Conservation (phyloP, 92 coral and sea anemone species). For the Epizoanthus scotinus region DNA sequence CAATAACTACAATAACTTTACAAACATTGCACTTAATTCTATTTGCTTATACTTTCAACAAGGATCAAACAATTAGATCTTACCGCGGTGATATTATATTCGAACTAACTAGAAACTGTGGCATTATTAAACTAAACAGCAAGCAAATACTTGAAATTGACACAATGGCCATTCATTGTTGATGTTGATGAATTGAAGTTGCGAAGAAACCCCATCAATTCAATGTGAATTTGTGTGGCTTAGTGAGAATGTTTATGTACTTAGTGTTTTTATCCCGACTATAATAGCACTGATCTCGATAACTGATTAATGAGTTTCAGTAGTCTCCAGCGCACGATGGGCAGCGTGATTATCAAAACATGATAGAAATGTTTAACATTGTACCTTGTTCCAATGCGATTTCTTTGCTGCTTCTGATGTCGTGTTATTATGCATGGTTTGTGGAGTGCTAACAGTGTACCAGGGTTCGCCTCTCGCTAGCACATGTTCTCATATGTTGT, state of each 20-base stretch:
- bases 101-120: slow-evolving; percentile 30
- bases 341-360: slow-evolving; percentile 45
- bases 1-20: slow-evolving; percentile 41
- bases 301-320: slow-evolving; percentile 37
- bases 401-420: slow-evolving; percentile 19
- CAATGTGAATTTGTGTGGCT: slow-evolving; percentile 12
- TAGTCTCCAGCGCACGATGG: slow-evolving; percentile 27
- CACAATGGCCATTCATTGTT: slow-evolving; percentile 17
- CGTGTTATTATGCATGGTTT: slow-evolving; percentile 23
- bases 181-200: slow-evolving; percentile 9
- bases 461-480: slow-evolving; percentile 16
- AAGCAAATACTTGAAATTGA: slow-evolving; percentile 21
- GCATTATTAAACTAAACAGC: slow-evolving; percentile 17
- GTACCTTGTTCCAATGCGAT: slow-evolving; percentile 37
- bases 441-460: neutral
- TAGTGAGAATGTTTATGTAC: slow-evolving; percentile 26
- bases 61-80: slow-evolving; percentile 47
- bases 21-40: slow-evolving; percentile 48
- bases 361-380: slow-evolving; percentile 14
- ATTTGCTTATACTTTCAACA: slow-evolving; percentile 47
- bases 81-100: slow-evolving; percentile 39
- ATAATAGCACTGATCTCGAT: slow-evolving; percentile 39
- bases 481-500: slow-evolving; percentile 32
- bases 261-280: slow-evolving; percentile 13
- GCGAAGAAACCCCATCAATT: slow-evolving; percentile 23